These are phyloP conservation scores for Cryptoprocta ferox DNA, from an alignment of 2,797 vertebrate genomes.

Conservation along the genomic window DNA sequence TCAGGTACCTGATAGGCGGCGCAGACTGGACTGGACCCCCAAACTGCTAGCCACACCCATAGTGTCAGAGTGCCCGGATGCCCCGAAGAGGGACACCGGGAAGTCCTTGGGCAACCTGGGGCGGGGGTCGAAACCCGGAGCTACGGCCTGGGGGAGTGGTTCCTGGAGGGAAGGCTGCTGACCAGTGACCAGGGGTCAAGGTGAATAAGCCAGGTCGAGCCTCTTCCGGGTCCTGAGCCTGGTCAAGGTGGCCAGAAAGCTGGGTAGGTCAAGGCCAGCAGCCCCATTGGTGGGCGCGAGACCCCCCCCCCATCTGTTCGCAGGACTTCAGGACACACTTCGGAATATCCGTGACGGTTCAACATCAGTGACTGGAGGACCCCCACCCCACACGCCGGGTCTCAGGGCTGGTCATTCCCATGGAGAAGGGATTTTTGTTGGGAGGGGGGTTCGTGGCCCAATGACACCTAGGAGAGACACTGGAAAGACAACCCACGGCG, in stretches of 20 bases:
- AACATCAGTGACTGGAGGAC: not conserved
- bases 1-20: accelerated
- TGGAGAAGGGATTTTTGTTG: not conserved
- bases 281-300: not conserved
- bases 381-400: too few relatives aligned
- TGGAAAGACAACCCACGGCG: not conserved
- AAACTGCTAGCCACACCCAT: not conserved
- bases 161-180: not conserved
- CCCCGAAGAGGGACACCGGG: not conserved
- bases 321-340: not conserved
- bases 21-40: not conserved
- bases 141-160: not conserved
- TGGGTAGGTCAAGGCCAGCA: not conserved
- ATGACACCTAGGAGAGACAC: not conserved
- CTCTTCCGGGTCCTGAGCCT: not conserved
- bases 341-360: not conserved
- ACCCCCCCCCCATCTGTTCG: not conserved
- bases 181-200: not conserved
- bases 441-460: not conserved
- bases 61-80: not conserved
- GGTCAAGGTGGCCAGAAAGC: not conserved
- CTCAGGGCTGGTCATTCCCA: not conserved
- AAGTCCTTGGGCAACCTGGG: not conserved
- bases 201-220: not conserved
- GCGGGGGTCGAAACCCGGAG: not conserved